Base-by-base conservation (phyloP, 1,140 invertebrate genomes). In the Nasonia giraulti region DNA sequence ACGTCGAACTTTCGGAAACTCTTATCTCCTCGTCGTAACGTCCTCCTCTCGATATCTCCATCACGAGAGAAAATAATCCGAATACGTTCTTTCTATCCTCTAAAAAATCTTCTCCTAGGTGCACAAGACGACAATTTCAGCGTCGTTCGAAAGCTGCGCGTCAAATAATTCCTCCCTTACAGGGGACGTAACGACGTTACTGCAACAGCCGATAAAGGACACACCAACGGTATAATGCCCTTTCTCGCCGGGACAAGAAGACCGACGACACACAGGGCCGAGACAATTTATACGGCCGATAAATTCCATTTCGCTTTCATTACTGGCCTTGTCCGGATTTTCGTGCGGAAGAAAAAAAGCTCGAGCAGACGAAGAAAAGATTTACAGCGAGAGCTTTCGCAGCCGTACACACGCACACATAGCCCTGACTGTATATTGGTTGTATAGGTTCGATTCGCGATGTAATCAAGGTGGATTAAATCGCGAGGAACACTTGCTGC, bases 281-380 rank as follows among this genome's bases (percentile, higher is more conserved):
- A 85, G 87, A 89, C 90, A 90, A 90, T 91, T 91, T 92, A 92
- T 92, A 90, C 88, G 88, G 82, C 73, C 90, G 90, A 92, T 92
- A 92, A 92, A 92, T 92, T 91, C 89, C 88, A 91, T 88, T 90
- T 89, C 89, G 89, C 89, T 92, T 92, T 92, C 91, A 92, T 92
- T 91, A 91, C 89, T 86, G 89, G 88, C 87, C 88, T 88, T 88
- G 89, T 88, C 87, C 86, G 84, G 80, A 85, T 85, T 88, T 82
- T 77, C 69, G 75, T 75, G 6, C 73, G 47, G 74, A 83, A 66
- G 68, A 23, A 83, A 85, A 84, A 78, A 85, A 82, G 75, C 68
- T 33, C 68, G 55, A 7, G 2, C 27, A 0, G 68, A 71, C 68
- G 68, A 71, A 31, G 27, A 71, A 71, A 71, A 71, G 75, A 79